Percentiles rank a stretch among this genome's conserved stretches.
Evolutionary conservation across 2,888 invertebrate genomes (phyloP).

Genomic region (Willowsia nigromaculata): DNA sequence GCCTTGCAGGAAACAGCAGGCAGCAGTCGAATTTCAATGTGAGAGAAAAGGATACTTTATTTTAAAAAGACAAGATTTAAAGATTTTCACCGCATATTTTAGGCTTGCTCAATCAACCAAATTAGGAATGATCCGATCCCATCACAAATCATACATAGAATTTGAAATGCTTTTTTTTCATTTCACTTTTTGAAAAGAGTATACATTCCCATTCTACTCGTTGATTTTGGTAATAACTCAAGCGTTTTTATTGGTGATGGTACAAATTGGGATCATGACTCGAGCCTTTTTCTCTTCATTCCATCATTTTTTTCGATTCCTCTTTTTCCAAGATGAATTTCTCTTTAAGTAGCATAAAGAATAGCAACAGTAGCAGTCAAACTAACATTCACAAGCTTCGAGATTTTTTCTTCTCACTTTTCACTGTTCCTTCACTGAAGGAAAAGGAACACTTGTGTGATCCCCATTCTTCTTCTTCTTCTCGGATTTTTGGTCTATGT

Average conservation of each 20-base stretch:
- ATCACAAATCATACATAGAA: conserved; percentile 23
- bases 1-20: background rate
- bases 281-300: conserved; percentile 1
- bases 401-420: conserved; percentile 40
- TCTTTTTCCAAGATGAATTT: background rate
- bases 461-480: conserved; percentile 20
- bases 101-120: background rate
- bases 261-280: conserved; percentile 64
- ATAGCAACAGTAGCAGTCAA: background rate
- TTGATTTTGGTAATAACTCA: conserved; percentile 15
- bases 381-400: background rate
- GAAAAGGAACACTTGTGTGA: conserved; percentile 55
- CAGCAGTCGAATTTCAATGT: background rate
- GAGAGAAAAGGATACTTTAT: background rate
- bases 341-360: background rate
- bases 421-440: conserved; percentile 27
- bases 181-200: background rate
- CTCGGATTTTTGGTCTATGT: background rate
- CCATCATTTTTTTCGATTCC: background rate
- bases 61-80: conserved; percentile 1
- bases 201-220: background rate
- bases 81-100: background rate
- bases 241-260: conserved; percentile 32
- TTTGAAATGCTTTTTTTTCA: background rate
- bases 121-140: background rate